Evolutionary conservation across 2,113 vertebrate genomes (phyloP), one percentile per base, ranked within the genome.

Genomic region (Tyto alba): DNA sequence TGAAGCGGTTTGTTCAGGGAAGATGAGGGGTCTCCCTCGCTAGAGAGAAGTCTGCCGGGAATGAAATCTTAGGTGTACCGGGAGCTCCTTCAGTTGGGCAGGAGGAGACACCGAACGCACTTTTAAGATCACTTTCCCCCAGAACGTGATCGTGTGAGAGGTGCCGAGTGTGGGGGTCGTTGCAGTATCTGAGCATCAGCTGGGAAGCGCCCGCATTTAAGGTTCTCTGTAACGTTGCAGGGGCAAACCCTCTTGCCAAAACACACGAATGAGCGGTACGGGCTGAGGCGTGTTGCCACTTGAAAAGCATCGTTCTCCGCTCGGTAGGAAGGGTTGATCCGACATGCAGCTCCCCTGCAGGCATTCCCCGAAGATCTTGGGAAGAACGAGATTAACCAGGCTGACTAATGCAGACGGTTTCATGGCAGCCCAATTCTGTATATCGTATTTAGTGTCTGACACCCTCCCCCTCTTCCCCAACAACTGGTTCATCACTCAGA

Each of bases 151-250:
- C 29, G 2, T 12, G 1, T 5, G 14, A 9, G 47, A 32, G 43
- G 7, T 29, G n/a, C 40, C 0, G 4, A 43, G 45, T 3, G 0
- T 1, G 13, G 60, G 14, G 7, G 2, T 47, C 0, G 2, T 45
- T 12, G 67, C 32, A 10, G 57, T 2, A 17, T 21, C 55, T 1
- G 18, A 47, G 29, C 40, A 8, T 17, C n/a, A 8, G 10, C 20
- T 25, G 20, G n/a, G 13, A 7, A 41, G 48, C 11, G 18, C 21
- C 48, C 2, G 3, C 0, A 0, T n/a, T n/a, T 15, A 9, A 38
- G 17, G 12, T 36, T 78, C 3, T 7, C 34, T 5, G 11, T 27
- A 57, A 26, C 2, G 1, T 1, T 3, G 3, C n/a, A 40, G 90
- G 83, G 66, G 13, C 60, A 89, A 53, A 80, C 21, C 14, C 43